Percentiles rank a stretch among this genome's conserved stretches.
Evolutionary conservation across 2,888 invertebrate species (phyloP).

Genomic region (Melipona beecheii): DNA sequence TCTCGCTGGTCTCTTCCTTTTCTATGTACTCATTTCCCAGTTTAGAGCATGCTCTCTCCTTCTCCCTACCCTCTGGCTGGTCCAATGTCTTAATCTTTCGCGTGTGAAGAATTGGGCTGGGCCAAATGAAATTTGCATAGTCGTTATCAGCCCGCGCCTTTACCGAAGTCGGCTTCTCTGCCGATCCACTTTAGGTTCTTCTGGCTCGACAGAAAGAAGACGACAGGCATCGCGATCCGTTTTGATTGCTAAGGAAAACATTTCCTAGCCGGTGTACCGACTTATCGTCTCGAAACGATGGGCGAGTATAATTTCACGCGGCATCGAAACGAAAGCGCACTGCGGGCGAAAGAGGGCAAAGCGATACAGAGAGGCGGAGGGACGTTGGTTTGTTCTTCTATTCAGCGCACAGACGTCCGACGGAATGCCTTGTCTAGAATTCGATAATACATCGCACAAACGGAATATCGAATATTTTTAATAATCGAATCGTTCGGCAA

Average conservation of each 20-base stretch:
- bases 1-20: slow-evolving; percentile 31
- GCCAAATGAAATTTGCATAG: slow-evolving; percentile 79
- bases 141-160: slow-evolving; percentile 75
- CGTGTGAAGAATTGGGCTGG: slow-evolving; percentile 77
- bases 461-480: slow-evolving; percentile 42
- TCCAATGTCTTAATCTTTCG: slow-evolving; percentile 80
- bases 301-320: not conserved
- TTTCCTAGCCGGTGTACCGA: slow-evolving; percentile 19
- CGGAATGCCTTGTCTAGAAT: not conserved
- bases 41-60: slow-evolving; percentile 48
- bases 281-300: not conserved
- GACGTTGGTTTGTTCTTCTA: not conserved
- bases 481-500: slow-evolving; percentile 29
- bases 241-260: slow-evolving; percentile 65
- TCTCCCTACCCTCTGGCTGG: slow-evolving; percentile 40
- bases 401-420: not conserved
- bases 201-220: slow-evolving; percentile 62
- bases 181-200: slow-evolving; percentile 61
- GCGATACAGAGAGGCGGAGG: not conserved
- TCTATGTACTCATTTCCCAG: slow-evolving; percentile 55
- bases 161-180: slow-evolving; percentile 66
- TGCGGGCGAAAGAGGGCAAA: not conserved
- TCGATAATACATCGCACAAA: slow-evolving; percentile 8
- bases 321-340: not conserved
- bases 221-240: slow-evolving; percentile 51